Base-by-base conservation (phyloP, 1,140 invertebrate genomes). In the Dufourea novaeangliae region DNA sequence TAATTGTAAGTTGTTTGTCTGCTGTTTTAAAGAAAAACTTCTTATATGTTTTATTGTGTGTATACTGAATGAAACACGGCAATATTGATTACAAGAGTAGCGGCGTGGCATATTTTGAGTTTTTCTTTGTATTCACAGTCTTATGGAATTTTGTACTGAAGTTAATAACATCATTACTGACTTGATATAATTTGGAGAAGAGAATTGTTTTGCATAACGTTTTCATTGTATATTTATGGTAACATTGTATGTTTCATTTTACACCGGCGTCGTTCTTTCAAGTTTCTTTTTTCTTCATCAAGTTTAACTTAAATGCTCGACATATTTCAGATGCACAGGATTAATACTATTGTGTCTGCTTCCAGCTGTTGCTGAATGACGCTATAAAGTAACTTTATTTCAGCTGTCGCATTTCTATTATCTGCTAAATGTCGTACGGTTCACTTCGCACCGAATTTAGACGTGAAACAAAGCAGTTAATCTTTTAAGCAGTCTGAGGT, bases 351-450 rank as follows among this genome's bases (percentile, higher is more conserved):
- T 70, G 74, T 69, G 67, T 52, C 52, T 70, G 74, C 54, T 71
- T 41, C 32, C 74, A 77, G 74, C 74, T 77, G 74, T 62, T 77
- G 25, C 74, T 77, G 62, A 77, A 77, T 67, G 63, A 59, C 29
- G 56, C 57, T 59, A 68, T 77, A 70, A 77, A 71, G 66, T 62
- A 77, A 62, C 63, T 77, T 77, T 67, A 71, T 77, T 67, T 56
- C 67, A 71, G 74, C 67, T 70, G 67, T 62, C 67, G 74, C 54
- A 57, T 59, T 77, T 52, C 34, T 68, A 68, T 68, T 68, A 67
- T 68, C 63, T 56, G 73, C 39, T 68, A 68, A 75, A 59, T 57
- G 73, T 41, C n/a, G 63, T 68, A 37, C 52, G 44, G 73, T 68
- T 59, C 64, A 75, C 50, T 75, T 68, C 57, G 37, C 73, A 68